A percentile compares a stretch with the other conserved stretches of the same genome.
Evolutionary conservation across 2,113 vertebrate genomes (phyloP).

Genomic region (Tympanuchus pallidicinctus): DNA sequence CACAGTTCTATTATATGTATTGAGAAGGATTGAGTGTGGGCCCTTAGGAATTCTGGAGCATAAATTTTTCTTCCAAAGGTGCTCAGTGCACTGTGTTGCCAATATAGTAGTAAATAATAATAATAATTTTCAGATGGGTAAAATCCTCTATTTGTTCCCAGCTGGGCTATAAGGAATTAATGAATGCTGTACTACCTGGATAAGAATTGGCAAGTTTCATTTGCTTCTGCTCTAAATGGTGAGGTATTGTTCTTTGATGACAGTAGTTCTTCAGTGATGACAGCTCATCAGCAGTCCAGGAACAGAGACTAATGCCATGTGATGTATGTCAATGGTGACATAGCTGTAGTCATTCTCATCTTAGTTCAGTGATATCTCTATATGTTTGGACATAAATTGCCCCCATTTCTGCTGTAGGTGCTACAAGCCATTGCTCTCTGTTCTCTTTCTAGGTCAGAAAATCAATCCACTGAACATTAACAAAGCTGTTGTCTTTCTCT

Average conservation of each 20-base stretch:
- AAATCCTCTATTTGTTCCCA: conserved; percentile 52
- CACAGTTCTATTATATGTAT: conserved; percentile 36
- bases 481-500: background rate
- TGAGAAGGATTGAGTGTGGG: conserved; percentile 35
- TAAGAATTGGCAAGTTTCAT: conserved; percentile 51
- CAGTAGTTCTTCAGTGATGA: conserved; percentile 45
- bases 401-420: background rate
- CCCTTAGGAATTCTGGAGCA: conserved; percentile 46
- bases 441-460: background rate
- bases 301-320: conserved; percentile 25
- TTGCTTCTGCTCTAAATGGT: conserved; percentile 51
- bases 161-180: conserved; percentile 51
- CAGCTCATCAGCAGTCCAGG: background rate
- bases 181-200: conserved; percentile 40
- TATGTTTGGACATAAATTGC: background rate
- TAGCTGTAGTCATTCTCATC: background rate
- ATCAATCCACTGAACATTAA: background rate
- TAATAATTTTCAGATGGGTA: conserved; percentile 65
- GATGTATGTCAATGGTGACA: background rate
- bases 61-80: conserved; percentile 49
- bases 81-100: conserved; percentile 37
- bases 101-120: conserved; percentile 63
- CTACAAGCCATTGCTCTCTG: background rate
- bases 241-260: conserved; percentile 51
- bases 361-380: background rate